Evolutionary conservation across 2,797 vertebrate genomes (phyloP), one percentile per base, ranked within the genome.

Genomic region (Cyclopterus lumpus): DNA sequence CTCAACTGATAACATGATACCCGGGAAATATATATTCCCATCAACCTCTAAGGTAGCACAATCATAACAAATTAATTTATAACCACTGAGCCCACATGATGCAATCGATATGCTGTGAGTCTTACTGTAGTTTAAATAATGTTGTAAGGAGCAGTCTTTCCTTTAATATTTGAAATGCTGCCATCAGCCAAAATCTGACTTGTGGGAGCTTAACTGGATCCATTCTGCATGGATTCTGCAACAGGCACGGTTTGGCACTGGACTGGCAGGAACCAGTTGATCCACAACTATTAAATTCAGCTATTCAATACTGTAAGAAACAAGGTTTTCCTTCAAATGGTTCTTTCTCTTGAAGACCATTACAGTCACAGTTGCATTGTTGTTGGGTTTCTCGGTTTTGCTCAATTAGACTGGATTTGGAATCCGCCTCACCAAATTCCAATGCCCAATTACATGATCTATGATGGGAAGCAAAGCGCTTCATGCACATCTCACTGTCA

Each of bases 401-500:
- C 8, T 70, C n/a, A 22, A 40, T 14, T 36, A 9, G 18, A 30
- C 48, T 54, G 34, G 8, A 59, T 66, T 54, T 59, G 44, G 20
- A 22, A 40, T 76, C 12, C 14, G 8, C 9, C 18, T 64, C 44
- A 30, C 22, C 51, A 75, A 55, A 75, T 46, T 46, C 12, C 40
- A 63, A 4, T 53, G 46, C 66, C 8, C 44, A 53, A 18, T 68
- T 32, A 15, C 10, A 40, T 34, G 38, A 75, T 69, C 51, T 61
- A 36, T 5, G 57, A 71, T n/a, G 12, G 51, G 42, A 81, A 28
- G 58, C 10, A 26, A 42, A 62, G 68, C 22, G 68, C 51, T 49
- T 67, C 1, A 0, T 34, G 42, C 54, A 51, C 70, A 67, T 72
- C 71, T 40, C 24, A 48, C 5, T 38, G 46, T 81, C 62, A 81